Evolutionary conservation across 2,113 vertebrate genomes (phyloP).

Genomic region (Asarcornis scutulata): DNA sequence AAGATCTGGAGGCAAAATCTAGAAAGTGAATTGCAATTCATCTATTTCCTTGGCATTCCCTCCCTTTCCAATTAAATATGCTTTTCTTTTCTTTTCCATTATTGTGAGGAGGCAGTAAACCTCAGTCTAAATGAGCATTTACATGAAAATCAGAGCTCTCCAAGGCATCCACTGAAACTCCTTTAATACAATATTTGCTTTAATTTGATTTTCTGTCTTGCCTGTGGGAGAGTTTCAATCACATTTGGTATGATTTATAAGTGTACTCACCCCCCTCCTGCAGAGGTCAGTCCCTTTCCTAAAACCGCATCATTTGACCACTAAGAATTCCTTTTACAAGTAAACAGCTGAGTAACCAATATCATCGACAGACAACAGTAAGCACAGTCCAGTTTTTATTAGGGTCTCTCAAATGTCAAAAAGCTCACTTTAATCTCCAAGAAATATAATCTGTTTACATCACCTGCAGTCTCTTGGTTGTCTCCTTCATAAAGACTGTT

Average conservation of each 20-base stretch:
- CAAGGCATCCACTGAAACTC: constrained; percentile 49
- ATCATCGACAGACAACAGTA: neutral
- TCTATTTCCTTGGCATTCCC: constrained; percentile 49
- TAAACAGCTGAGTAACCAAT: constrained; percentile 24
- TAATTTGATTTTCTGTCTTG: constrained; percentile 56
- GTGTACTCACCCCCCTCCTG: neutral
- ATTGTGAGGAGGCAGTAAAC: constrained; percentile 60
- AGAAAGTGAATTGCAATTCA: constrained; percentile 33
- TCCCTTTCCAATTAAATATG: constrained; percentile 49
- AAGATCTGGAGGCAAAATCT: constrained; percentile 40
- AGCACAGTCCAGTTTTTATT: constrained; percentile 25
- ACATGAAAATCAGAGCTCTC: constrained; percentile 60
- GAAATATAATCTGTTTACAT: constrained; percentile 36
- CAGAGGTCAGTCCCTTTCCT: constrained; percentile 51
- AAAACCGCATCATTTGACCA: constrained; percentile 31
- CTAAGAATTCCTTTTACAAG: constrained; percentile 4
- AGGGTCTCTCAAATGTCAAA: constrained; percentile 35
- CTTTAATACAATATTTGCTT: constrained; percentile 59
- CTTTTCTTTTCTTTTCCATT: constrained; percentile 32
- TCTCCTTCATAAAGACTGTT: neutral
- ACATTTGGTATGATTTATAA: constrained; percentile 44
- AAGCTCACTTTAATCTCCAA: constrained; percentile 30
- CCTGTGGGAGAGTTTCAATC: constrained; percentile 28
- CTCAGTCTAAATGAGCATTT: constrained; percentile 60
- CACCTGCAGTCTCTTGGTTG: neutral